Evolutionary conservation across 2,113 vertebrate species (phyloP), one percentile per base, ranked within the genome.

Genomic region (Lophotis ruficrista): DNA sequence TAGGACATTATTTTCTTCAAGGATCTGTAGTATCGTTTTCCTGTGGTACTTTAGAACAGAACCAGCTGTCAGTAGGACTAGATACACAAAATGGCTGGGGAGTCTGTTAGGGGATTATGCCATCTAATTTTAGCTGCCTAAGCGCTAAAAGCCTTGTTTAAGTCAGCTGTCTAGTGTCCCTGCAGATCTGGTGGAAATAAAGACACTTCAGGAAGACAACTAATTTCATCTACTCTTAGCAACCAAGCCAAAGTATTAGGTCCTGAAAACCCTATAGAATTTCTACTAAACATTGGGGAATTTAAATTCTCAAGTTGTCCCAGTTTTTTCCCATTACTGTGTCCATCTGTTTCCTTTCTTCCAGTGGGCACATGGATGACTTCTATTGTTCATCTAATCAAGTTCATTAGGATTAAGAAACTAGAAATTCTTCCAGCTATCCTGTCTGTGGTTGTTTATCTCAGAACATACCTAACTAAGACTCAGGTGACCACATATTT

Each of bases 1-100:
- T 83, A 51, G 72, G 79, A 90, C 21, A 31, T 94, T 91, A 93
- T 96, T 96, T 97, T 83, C 92, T 96, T 96, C 83, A 94, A 96
- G 80, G 72, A 92, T 86, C 71, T 86, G 65, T 1, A 14, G 47
- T n/a, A 79, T 75, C 11, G 0, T 93, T 92, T 96, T 94, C 64
- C 81, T 91, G 73, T 69, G 61, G 65, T 95, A 89, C 65, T 96
- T 95, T 82, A 94, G 33, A 95, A 69, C 35, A 87, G 69, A 93
- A 79, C 65, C 93, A 96, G 93, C 91, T 95, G 73, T 91, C 93
- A 91, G 83, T 76, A 91, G 77, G 65, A 79, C 65, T 94, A 66
- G 83, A 71, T 68, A 30, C 16, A 51, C 60, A 75, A 93, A 95
- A 91, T 48, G 60, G 4, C 64, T 87, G 48, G n/a, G 51, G 68